Base-by-base conservation (phyloP, 2,888 invertebrate species). In the Drosophila koepferae region DNA sequence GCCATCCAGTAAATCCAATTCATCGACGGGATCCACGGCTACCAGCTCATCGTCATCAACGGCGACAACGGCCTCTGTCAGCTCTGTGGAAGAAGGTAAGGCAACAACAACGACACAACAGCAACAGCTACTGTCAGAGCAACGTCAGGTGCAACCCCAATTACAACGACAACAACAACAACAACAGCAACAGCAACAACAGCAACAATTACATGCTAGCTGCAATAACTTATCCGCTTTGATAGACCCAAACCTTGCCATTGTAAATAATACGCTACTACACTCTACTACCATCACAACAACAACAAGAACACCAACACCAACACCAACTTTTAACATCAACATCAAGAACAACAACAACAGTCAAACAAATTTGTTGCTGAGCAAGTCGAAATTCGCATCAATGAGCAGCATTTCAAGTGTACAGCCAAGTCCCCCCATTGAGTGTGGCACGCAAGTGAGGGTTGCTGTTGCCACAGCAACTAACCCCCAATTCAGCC, bases 1-100 rank as follows among this genome's bases (percentile, higher is more conserved):
- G 55, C 92, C 92, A 3, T 91, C 91, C 49, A 81, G 88, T 18
- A 93, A 92, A 76, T 92, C 92, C 3, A 91, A 91, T 53, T 92
- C 92, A 53, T 91, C 91, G 44, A 90, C 92, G 38, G 90, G 91
- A 63, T 89, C 91, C 28, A 90, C 91, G 23, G 86, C 90, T 18
- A 87, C 86, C 48, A 90, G 74, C 58, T 89, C 89, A 62, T 89
- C 91, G 63, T 87, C 91, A 40, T 82, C 91, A 18, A 77, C 89
- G 63, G 77, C 90, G 16, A 75, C 89, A 75, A 82, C 86, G 44
- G 78, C 83, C 14, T 88, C 89, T 7, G 80, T 80, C 3, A 71
- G 79, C 49, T 87, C 88, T 9, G 85, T 84, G 67, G 92, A 91
- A 84, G 92, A 91, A 91, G 91, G 91, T 91, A 91, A 91, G 91